Conservation (phyloP, 2,797 vertebrate species). For the Sphaeramia orbicularis region DNA sequence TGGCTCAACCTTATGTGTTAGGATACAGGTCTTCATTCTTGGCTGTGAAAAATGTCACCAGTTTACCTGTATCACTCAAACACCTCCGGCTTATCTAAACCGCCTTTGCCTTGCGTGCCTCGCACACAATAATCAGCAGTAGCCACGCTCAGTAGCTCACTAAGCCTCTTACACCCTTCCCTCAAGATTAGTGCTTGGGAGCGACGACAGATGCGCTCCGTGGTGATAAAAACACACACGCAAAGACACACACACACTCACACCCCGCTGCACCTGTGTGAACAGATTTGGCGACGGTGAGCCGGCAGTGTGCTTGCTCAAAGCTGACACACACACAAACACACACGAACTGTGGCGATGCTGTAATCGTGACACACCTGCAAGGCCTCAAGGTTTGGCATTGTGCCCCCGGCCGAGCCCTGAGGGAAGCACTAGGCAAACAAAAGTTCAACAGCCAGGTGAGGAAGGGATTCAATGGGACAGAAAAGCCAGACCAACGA, state of each 20-base stretch:
- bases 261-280: constrained; percentile 80
- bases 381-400: constrained; percentile 74
- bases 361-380: constrained; percentile 81
- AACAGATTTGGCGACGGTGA: constrained; percentile 83
- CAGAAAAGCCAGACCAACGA: constrained; percentile 53
- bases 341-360: constrained; percentile 57
- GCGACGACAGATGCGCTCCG: constrained; percentile 86
- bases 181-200: constrained; percentile 88
- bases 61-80: constrained; percentile 87
- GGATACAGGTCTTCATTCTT: constrained; percentile 66
- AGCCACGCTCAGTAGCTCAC: constrained; percentile 86
- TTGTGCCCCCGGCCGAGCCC: constrained; percentile 59
- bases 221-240: constrained; percentile 82
- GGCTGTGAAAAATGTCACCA: constrained; percentile 77
- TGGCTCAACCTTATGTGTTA: constrained; percentile 52
- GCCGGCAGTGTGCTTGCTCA: constrained; percentile 71
- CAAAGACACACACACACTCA: constrained; percentile 36
- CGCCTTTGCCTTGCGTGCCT: constrained; percentile 85
- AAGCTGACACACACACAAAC: constrained; percentile 69
- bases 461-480: constrained; percentile 64
- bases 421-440: constrained; percentile 71
- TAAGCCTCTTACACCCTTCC: constrained; percentile 90
- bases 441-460: constrained; percentile 78
- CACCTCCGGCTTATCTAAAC: constrained; percentile 87
- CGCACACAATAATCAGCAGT: constrained; percentile 87